A percentile compares a stretch with the other conserved stretches of the same genome.
Conservation (phyloP, 1,140 invertebrate genomes). For the Steinernema feltiae region DNA sequence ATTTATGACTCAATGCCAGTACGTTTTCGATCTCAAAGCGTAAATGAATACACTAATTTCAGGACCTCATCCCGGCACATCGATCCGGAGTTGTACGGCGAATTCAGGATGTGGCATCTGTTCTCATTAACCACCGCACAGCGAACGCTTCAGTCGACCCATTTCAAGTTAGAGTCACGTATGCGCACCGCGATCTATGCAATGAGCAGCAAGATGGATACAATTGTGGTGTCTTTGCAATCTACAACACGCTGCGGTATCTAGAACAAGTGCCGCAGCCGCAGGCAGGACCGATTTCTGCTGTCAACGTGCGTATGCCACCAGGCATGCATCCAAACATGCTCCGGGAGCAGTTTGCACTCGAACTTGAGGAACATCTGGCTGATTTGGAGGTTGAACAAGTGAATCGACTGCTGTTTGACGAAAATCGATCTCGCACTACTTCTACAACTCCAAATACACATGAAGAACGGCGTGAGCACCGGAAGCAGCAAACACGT, state of each 20-base stretch:
- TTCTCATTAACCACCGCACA: too few relatives aligned
- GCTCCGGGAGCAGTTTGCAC: background rate
- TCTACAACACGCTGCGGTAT: background rate
- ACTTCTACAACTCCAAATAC: background rate
- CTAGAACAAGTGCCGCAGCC: background rate
- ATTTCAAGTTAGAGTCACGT: too few relatives aligned
- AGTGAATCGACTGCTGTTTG: background rate
- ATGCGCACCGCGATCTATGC: too few relatives aligned
- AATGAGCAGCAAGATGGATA: too few relatives aligned
- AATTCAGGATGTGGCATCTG: too few relatives aligned
- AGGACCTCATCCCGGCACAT: too few relatives aligned
- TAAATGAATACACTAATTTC: too few relatives aligned
- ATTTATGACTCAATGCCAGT: background rate
- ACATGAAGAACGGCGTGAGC: background rate
- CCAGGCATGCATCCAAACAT: background rate
- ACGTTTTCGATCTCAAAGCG: background rate
- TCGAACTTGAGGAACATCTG: background rate
- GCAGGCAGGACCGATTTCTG: background rate
- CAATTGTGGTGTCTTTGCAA: background rate
- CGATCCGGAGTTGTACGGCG: too few relatives aligned
- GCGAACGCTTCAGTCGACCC: too few relatives aligned
- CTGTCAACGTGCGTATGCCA: background rate
- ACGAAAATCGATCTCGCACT: background rate
- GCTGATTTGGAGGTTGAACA: background rate
- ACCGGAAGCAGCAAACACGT: background rate